A percentile compares a stretch with the other conserved stretches of the same genome.
These are phyloP conservation scores for Paralichthys olivaceus DNA, from an alignment of 2,113 vertebrate genomes.

Conservation along the genomic window DNA sequence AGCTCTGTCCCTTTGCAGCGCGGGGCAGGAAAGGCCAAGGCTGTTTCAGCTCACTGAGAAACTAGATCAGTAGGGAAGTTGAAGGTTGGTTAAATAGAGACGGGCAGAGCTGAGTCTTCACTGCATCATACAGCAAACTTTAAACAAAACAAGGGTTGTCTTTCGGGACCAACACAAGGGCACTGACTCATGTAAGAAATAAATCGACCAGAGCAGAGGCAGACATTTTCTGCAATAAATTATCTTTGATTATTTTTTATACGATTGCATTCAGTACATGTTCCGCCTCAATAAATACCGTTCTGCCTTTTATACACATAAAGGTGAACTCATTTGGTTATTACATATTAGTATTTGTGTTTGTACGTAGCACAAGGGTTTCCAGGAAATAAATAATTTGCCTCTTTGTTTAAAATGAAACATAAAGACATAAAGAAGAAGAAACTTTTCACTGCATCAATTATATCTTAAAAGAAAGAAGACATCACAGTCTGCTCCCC, in stretches of 20 bases:
- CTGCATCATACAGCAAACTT: not conserved
- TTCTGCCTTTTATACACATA: not conserved
- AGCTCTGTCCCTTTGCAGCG: not conserved
- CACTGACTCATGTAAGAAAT: conserved; percentile 5
- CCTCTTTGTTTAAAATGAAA: conserved; percentile 43
- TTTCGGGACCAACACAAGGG: conserved; percentile 10
- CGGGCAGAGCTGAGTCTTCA: not conserved
- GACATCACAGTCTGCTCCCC: conserved; percentile 27
- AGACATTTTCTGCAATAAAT: not conserved
- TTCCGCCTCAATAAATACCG: too few relatives aligned
- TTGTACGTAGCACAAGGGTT: not conserved
- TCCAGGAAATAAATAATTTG: not conserved
- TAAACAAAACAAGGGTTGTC: conserved; percentile 8
- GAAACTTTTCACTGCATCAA: conserved; percentile 46
- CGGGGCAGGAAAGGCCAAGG: conserved; percentile 31
- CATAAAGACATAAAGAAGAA: conserved; percentile 39
- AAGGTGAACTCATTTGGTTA: not conserved
- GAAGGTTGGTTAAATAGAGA: conserved; percentile 41
- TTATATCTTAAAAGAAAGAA: conserved; percentile 37
- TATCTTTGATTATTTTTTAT: not conserved
- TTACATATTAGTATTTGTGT: too few relatives aligned
- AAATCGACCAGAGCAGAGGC: not conserved
- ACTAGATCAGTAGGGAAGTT: conserved; percentile 25
- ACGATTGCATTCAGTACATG: not conserved
- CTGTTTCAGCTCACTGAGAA: conserved; percentile 31